Conservation (phyloP, 2,113 vertebrate genomes). For the Thamnaconus septentrionalis region DNA sequence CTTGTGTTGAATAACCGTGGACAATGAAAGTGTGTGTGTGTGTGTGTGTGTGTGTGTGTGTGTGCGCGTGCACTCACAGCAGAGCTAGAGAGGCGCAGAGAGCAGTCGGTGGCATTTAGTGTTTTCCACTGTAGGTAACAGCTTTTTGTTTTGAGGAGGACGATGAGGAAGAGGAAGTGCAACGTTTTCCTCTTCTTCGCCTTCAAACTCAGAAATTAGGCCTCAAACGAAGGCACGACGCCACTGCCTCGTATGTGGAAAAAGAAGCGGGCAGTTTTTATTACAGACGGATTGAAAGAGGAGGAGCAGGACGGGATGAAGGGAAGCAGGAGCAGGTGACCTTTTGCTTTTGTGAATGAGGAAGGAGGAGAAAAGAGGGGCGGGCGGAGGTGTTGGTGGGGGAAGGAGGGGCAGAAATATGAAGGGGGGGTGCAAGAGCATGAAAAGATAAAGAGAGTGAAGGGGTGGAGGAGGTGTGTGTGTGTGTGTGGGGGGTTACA, state of each 20-base stretch:
- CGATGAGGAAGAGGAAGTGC: too few relatives aligned
- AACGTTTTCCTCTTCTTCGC: too few relatives aligned
- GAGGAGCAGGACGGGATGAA: not conserved
- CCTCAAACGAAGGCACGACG: too few relatives aligned
- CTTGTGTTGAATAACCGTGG: conserved; percentile 68
- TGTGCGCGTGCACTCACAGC: conserved; percentile 9
- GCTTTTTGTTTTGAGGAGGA: too few relatives aligned
- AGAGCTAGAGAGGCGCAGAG: not conserved
- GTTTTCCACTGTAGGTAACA: too few relatives aligned
- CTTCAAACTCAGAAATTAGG: too few relatives aligned
- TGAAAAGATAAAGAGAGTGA: conserved; percentile 1
- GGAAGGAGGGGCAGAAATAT: not conserved
- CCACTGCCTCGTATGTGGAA: too few relatives aligned
- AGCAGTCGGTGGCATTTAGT: not conserved
- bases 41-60: not conserved
- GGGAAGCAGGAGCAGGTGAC: conserved; percentile 29
- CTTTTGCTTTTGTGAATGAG: conserved; percentile 45
- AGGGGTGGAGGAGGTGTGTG: conserved; percentile 12
- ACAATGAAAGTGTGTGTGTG: conserved; percentile 39
- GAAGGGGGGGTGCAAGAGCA: conserved; percentile 21
- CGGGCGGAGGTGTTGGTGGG: conserved; percentile 21
- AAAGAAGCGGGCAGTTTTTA: too few relatives aligned
- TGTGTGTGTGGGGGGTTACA: conserved; percentile 58
- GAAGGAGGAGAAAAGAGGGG: conserved; percentile 18
- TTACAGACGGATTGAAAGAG: not conserved